Base-by-base conservation (phyloP, 2,113 vertebrate genomes). In the Lagopus muta region DNA sequence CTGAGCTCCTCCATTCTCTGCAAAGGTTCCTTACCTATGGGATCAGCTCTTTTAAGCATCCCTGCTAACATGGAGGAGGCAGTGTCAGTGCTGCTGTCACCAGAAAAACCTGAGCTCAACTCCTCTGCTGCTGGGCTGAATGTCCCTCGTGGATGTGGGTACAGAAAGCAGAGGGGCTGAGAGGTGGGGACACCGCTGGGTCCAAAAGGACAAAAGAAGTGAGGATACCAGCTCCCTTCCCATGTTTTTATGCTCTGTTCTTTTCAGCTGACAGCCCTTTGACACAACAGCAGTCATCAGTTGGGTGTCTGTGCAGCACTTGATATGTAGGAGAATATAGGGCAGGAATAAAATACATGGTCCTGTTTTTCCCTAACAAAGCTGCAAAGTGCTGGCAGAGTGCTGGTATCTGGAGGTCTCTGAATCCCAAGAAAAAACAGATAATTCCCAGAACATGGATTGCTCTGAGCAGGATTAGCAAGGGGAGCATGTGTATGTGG, bases 31-130 rank as follows among this genome's bases (percentile, higher is more conserved):
- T 30, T 32, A 28, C 75, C 28, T 34, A 43, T 0, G 11, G 60
- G 42, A 83, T 6, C 0, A 0, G 14, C 45, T 43, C 32, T 72
- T 73, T 43, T 4, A 14, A 25, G 45, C 8, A n/a, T n/a, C 60
- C 79, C 69, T 80, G 25, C 1, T 32, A 55, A 24, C 28, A 2
- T 1, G 0, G 2, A 43, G 72, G 54, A 86, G 34, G 40, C 9
- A 69, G 1, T 72, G 57, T 32, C 60, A 7, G 66, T 19, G 24
- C 10, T 15, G 55, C 27, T 24, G 36, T 38, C 45, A 38, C 27
- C 11, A 12, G 14, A 36, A 48, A 93, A 66, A 64, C 2, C 10
- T 5, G 42, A 40, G 30, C 17, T 67, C 42, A n/a, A 36, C 6
- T 85, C 38, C 54, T 71, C 47, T 55, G 38, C 52, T 47, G 13